Evolutionary conservation across 2,888 invertebrate genomes (phyloP).

Genomic region (Philonicus albiceps): DNA sequence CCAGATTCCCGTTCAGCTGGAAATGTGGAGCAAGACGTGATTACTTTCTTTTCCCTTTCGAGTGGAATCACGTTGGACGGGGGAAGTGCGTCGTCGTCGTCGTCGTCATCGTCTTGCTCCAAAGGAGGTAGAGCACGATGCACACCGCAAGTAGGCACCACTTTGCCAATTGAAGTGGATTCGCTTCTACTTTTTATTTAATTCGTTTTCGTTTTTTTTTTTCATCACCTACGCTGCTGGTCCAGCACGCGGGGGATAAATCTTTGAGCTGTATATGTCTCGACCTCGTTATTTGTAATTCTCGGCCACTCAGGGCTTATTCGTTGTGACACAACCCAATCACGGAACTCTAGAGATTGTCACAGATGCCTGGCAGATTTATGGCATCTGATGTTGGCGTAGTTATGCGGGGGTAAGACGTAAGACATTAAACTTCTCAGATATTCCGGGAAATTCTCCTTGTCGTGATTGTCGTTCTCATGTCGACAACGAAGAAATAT

Average conservation of each 20-base stretch:
- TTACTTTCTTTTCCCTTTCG: neutral
- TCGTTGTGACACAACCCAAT: neutral
- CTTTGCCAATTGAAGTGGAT: constrained; percentile 10
- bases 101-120: neutral
- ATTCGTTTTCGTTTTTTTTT: no score
- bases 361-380: neutral
- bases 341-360: neutral
- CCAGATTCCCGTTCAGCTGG: neutral
- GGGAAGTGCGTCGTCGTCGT: neutral
- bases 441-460: neutral
- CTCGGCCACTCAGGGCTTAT: neutral
- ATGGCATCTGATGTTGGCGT: neutral
- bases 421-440: neutral
- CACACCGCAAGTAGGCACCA: neutral
- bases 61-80: neutral
- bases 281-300: neutral
- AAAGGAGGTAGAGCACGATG: neutral
- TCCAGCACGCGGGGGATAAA: neutral
- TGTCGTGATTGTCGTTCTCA: neutral
- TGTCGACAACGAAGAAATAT: neutral
- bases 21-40: neutral
- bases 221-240: neutral
- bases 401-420: neutral
- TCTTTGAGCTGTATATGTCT: neutral
- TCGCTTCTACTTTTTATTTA: neutral